Evolutionary conservation across 2,888 invertebrate species (phyloP), one percentile per base, ranked within the genome.

Genomic region (Crematogaster levior): DNA sequence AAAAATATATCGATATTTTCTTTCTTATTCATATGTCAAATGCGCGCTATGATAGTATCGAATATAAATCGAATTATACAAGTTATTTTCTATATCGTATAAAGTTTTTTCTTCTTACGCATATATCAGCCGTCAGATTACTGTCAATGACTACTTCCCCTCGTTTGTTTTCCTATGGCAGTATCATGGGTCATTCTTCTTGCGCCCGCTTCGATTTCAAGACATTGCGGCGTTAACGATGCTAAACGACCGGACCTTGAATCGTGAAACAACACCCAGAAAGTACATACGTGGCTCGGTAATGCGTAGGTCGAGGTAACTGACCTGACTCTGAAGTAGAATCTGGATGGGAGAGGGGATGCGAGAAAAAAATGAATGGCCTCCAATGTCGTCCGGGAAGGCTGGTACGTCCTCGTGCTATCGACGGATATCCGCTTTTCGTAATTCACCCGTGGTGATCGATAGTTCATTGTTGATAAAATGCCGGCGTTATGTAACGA

Each of bases 381-480:
- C 34, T n/a, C 27, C 68, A 86, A 86, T 85, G 87, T 73, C 75
- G 73, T 30, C 15, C 34, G 15, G 43, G 34, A n/a, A 84, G 60
- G 40, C 34, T 60, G 61, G 21, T 7, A 60, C 65, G 83, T 82
- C 80, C 83, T 73, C 80, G 60, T 37, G 43, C 81, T 68, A 81
- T 80, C 82, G 58, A 65, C 73, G 80, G 79, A 85, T 81, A 83
- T 85, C 84, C 85, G 81, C 27, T 82, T 82, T 85, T 80, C 85
- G 81, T 84, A 77, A 85, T 83, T 72, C 61, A 74, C 48, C 70
- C 66, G 15, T 30, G 30, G 27, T 68, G 58, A 81, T 85, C 81
- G 85, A 85, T 85, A 37, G 51, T 46, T 80, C 60, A 48, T 43
- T 43, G 66, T 60, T 63, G 80, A 80, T 70, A 56, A 58, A 60